Percentiles rank a stretch among this genome's conserved stretches.
Evolutionary conservation across 2,113 vertebrate species (phyloP).

Genomic region (Gavia stellata): DNA sequence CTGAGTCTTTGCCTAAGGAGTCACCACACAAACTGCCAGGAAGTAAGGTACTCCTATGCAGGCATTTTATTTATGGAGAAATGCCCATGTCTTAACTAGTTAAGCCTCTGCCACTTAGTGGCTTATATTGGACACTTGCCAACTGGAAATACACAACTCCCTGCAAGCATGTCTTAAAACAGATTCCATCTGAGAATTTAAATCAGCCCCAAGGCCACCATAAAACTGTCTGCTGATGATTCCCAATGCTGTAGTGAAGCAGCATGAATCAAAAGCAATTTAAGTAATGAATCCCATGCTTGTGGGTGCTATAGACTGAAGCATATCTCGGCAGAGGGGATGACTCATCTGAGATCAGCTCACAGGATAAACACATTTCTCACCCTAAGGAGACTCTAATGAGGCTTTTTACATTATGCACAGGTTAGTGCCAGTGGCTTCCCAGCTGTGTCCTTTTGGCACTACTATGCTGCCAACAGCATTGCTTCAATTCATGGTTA

Average conservation of each 20-base stretch:
- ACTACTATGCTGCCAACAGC: slow-evolving; percentile 3
- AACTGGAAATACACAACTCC: background rate
- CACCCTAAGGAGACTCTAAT: background rate
- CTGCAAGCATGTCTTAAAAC: background rate
- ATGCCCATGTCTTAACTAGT: background rate
- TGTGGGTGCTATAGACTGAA: slow-evolving; percentile 21
- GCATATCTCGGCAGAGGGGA: background rate
- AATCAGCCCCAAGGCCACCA: background rate
- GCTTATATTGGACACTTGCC: background rate
- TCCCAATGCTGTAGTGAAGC: slow-evolving; percentile 54
- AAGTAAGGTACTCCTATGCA: background rate
- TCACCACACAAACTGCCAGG: background rate
- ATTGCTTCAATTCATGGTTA: background rate
- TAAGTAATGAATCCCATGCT: slow-evolving; percentile 36
- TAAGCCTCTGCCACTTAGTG: background rate
- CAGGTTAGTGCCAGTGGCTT: background rate
- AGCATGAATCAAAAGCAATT: slow-evolving; percentile 45
- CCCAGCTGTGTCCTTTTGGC: slow-evolving; percentile 1
- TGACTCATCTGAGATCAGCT: background rate
- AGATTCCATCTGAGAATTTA: background rate
- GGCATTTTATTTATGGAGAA: background rate
- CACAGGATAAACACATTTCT: background rate
- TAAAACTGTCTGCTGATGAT: slow-evolving; percentile 10
- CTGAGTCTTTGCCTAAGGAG: background rate
- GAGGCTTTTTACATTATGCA: background rate